These are phyloP conservation scores for Auanema freiburgensis DNA, from an alignment of 2,888 invertebrate species.

Conservation along the genomic window DNA sequence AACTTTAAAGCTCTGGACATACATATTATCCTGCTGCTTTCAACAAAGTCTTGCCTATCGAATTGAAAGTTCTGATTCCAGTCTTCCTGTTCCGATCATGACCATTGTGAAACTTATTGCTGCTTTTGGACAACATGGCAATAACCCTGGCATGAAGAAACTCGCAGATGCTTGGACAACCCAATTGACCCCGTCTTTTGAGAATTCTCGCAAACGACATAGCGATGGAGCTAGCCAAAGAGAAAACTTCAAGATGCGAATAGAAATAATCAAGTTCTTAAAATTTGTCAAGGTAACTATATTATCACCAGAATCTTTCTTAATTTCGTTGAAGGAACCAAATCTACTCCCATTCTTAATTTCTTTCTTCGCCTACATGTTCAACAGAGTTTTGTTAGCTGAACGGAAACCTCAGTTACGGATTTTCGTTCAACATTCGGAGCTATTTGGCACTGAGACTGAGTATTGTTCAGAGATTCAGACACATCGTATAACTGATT, in stretches of 20 bases:
- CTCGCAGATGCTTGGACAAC: neutral
- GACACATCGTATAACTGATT: too few relatives aligned
- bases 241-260: conserved; percentile 13
- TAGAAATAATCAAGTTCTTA: conserved; percentile 19
- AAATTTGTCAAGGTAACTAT: conserved; percentile 11
- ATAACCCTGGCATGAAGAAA: neutral
- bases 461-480: conserved; percentile 18
- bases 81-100: conserved; percentile 2
- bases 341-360: conserved; percentile 21
- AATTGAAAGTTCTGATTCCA: neutral
- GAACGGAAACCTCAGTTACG: conserved; percentile 16
- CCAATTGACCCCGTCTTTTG: conserved; percentile 5
- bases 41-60: neutral
- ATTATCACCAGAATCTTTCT: neutral
- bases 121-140: conserved; percentile 11
- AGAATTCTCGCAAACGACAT: conserved; percentile 4
- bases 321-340: conserved; percentile 6
- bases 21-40: neutral
- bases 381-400: conserved; percentile 13
- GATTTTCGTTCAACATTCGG: conserved; percentile 14
- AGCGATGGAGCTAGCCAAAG: conserved; percentile 7
- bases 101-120: conserved; percentile 13
- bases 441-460: conserved; percentile 3
- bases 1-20: neutral
- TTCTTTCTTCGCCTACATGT: conserved; percentile 26